phyloP scores from a whole-genome alignment of 92 coral and sea anemone genomes.

The Epizoanthus illoricatus region DNA sequence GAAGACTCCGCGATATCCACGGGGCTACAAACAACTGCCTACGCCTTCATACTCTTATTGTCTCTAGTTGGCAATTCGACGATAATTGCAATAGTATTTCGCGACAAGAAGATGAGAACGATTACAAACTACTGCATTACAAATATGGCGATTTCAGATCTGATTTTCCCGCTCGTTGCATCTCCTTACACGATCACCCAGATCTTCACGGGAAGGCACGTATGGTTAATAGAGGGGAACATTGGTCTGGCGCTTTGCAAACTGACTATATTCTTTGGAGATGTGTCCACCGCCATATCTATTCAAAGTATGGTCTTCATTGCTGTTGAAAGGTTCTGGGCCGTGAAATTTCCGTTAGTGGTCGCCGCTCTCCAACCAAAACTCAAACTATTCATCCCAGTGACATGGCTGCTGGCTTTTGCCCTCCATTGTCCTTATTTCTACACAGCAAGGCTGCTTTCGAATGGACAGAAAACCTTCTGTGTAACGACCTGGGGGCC shows the following conservation, averaged over 20 bases:
- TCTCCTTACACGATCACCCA: slow-evolving; percentile 48
- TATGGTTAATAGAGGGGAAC: slow-evolving; percentile 45
- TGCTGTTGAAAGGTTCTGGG: slow-evolving; percentile 58
- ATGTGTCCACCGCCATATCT: slow-evolving; percentile 59
- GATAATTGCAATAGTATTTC: slow-evolving; percentile 44
- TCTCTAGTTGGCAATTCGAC: slow-evolving; percentile 48
- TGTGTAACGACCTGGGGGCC: slow-evolving; percentile 45
- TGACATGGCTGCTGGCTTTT: slow-evolving; percentile 42
- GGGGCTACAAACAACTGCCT: slow-evolving; percentile 39
- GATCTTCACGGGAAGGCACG: slow-evolving; percentile 36
- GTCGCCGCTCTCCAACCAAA: slow-evolving; percentile 46
- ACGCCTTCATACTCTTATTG: slow-evolving; percentile 44
- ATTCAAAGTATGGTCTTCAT: slow-evolving; percentile 54
- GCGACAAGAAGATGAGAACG: slow-evolving; percentile 54
- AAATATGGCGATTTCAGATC: slow-evolving; percentile 61
- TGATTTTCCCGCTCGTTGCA: slow-evolving; percentile 53
- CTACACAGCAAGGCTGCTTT: slow-evolving; percentile 40
- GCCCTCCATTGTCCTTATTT: slow-evolving; percentile 50
- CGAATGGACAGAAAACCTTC: not conserved
- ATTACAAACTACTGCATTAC: slow-evolving; percentile 54
- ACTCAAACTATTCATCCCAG: slow-evolving; percentile 45
- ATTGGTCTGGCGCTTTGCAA: slow-evolving; percentile 47
- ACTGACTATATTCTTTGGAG: slow-evolving; percentile 46
- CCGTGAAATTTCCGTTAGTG: slow-evolving; percentile 49
- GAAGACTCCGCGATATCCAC: not conserved